These are phyloP conservation scores for Drosophila watanabei DNA, from an alignment of 1,140 invertebrate genomes.

Conservation along the genomic window DNA sequence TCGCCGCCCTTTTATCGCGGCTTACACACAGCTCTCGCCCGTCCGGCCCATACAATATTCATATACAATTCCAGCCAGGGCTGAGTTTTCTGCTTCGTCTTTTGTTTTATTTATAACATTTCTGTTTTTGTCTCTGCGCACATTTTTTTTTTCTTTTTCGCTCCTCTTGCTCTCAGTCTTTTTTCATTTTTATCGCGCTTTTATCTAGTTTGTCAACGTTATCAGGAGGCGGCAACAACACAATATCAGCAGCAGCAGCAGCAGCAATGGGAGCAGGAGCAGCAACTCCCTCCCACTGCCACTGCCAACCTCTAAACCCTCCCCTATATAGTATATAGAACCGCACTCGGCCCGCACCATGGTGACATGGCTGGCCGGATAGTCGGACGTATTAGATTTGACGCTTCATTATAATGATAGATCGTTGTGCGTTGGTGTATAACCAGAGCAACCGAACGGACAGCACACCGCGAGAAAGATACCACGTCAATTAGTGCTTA, in stretches of 20 bases:
- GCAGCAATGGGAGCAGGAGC: slow-evolving; percentile 10
- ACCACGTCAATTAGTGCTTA: neutral
- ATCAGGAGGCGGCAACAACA: slow-evolving; percentile 49
- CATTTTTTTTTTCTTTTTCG: slow-evolving; percentile 31
- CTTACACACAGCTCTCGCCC: slow-evolving; percentile 23
- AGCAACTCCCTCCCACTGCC: neutral
- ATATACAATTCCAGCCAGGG: slow-evolving; percentile 55
- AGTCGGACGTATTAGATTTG: slow-evolving; percentile 78
- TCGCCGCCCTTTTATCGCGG: slow-evolving; percentile 3
- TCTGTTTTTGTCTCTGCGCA: slow-evolving; percentile 47
- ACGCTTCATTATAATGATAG: slow-evolving; percentile 83
- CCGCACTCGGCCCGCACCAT: slow-evolving; percentile 21
- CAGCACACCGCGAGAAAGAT: slow-evolving; percentile 32
- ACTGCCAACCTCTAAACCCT: slow-evolving; percentile 15
- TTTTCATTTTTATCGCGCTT: slow-evolving; percentile 78
- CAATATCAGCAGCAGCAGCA: slow-evolving; percentile 15
- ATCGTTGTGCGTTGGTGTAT: slow-evolving; percentile 69
- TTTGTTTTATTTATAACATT: slow-evolving; percentile 77
- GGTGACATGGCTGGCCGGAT: slow-evolving; percentile 63
- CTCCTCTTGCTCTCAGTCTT: slow-evolving; percentile 42
- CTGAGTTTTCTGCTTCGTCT: slow-evolving; percentile 26
- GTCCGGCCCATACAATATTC: slow-evolving; percentile 57
- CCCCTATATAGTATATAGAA: neutral
- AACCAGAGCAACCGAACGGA: slow-evolving; percentile 36
- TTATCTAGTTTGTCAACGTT: slow-evolving; percentile 84